A percentile compares a stretch with the other conserved stretches of the same genome.
Conservation (phyloP, 2,888 invertebrate species). For the Byasa hedistus region DNA sequence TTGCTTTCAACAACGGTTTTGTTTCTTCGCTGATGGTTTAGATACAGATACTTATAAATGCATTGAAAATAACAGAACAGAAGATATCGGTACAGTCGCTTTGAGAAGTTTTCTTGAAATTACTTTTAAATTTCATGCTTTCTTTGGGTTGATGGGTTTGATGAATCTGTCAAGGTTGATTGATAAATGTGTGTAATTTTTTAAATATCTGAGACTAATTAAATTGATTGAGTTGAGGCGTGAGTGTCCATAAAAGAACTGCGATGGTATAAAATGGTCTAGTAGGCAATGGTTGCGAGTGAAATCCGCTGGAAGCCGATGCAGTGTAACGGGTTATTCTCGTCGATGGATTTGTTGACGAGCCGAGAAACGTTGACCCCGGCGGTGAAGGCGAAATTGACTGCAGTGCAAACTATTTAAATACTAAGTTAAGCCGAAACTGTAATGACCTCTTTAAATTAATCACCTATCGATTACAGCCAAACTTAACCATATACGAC, state of each 20-base stretch:
- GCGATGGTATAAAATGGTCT: conserved; percentile 54
- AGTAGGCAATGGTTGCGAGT: conserved; percentile 57
- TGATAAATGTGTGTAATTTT: conserved; percentile 18
- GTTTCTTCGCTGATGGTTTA: conserved; percentile 4
- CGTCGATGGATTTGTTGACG: conserved; percentile 77
- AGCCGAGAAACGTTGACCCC: conserved; percentile 75
- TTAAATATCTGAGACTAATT: conserved; percentile 13
- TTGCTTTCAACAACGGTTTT: conserved; percentile 19
- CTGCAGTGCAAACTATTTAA: conserved; percentile 57
- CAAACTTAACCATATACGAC: background rate
- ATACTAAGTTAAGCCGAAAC: conserved; percentile 33
- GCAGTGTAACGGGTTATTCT: conserved; percentile 78
- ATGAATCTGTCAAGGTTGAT: conserved; percentile 4
- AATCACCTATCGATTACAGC: background rate
- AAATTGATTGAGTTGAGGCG: conserved; percentile 10
- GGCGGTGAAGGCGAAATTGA: conserved; percentile 60
- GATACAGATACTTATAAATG: background rate
- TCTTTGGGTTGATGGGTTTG: conserved; percentile 8
- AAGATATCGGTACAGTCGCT: background rate
- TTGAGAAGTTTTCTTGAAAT: background rate
- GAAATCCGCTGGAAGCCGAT: conserved; percentile 70
- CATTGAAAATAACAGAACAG: background rate
- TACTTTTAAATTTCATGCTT: conserved; percentile 24
- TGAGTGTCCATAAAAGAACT: conserved; percentile 39
- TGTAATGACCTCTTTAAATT: background rate